phyloP scores from a whole-genome alignment of 35 echinoderm and acorn worm species.

The Holothuria glaberrima region DNA sequence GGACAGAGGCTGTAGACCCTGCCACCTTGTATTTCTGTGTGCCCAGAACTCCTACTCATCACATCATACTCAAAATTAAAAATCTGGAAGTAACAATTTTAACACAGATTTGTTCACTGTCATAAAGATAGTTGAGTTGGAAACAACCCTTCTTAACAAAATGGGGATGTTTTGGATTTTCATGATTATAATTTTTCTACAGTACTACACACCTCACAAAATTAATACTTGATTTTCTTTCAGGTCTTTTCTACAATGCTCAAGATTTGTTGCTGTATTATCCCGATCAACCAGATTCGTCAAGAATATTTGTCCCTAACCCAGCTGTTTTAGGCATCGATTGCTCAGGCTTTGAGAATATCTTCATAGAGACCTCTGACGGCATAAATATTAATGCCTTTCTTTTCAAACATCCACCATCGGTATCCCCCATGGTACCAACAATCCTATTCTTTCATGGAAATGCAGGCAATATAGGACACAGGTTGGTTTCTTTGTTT shows the following conservation, averaged over 20 bases:
- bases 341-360: constrained; percentile 72
- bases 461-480: constrained; percentile 97
- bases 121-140: too few species aligned
- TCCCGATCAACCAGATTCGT: constrained; percentile 88
- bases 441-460: constrained; percentile 97
- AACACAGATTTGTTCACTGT: too few species aligned
- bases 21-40: too few species aligned
- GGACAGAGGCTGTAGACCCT: too few species aligned
- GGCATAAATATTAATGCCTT: constrained; percentile 76
- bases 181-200: too few species aligned
- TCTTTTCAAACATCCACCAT: constrained; percentile 80
- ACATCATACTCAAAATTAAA: too few species aligned
- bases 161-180: too few species aligned
- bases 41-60: too few species aligned
- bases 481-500: constrained; percentile 72
- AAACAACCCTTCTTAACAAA: too few species aligned
- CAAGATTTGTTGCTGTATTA: constrained; percentile 90
- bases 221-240: not conserved
- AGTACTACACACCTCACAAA: too few species aligned
- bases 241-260: constrained; percentile 90
- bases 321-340: constrained; percentile 48
- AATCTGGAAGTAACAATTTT: too few species aligned
- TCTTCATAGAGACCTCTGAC: constrained; percentile 78
- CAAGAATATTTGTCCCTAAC: constrained; percentile 75
- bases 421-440: constrained; percentile 60